Evolutionary conservation across 2,888 invertebrate genomes (phyloP).

Genomic region (Epicampocera succincta): DNA sequence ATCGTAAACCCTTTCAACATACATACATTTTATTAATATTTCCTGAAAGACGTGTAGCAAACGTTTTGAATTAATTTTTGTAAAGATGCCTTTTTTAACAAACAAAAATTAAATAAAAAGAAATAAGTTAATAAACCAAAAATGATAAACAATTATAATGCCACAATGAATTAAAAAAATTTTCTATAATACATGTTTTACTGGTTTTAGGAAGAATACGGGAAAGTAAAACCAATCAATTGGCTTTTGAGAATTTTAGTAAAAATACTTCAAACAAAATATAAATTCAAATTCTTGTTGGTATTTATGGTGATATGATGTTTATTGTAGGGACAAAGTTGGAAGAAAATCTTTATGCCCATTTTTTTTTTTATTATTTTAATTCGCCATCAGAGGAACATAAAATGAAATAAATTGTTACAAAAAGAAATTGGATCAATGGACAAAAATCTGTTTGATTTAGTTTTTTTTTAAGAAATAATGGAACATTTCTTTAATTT

Average conservation of each 20-base stretch:
- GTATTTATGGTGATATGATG: too few species aligned
- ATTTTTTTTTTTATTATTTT: too few species aligned
- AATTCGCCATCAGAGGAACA: too few species aligned
- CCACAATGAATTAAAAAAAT: constrained; percentile 59
- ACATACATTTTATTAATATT: too few species aligned
- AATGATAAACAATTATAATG: constrained; percentile 43
- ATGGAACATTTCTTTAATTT: too few species aligned
- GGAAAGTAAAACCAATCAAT: constrained; percentile 32
- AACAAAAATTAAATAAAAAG: constrained; percentile 30
- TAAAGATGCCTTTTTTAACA: constrained; percentile 46
- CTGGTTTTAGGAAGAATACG: constrained; percentile 28
- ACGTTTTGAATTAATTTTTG: constrained; percentile 17
- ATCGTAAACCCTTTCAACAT: too few species aligned
- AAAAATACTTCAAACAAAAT: constrained; percentile 67
- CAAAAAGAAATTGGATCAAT: background rate
- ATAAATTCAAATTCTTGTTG: constrained; percentile 21
- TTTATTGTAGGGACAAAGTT: too few species aligned
- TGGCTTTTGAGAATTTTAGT: constrained; percentile 62
- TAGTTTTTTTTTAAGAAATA: background rate
- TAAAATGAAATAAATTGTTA: constrained; percentile 37
- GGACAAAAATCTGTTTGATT: constrained; percentile 30
- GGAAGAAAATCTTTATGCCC: too few species aligned
- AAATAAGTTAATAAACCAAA: constrained; percentile 22
- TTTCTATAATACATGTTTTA: constrained; percentile 62
- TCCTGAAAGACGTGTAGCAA: too few species aligned